These are phyloP conservation scores for Cephus sareptanus DNA, from an alignment of 2,888 invertebrate species.

Conservation along the genomic window DNA sequence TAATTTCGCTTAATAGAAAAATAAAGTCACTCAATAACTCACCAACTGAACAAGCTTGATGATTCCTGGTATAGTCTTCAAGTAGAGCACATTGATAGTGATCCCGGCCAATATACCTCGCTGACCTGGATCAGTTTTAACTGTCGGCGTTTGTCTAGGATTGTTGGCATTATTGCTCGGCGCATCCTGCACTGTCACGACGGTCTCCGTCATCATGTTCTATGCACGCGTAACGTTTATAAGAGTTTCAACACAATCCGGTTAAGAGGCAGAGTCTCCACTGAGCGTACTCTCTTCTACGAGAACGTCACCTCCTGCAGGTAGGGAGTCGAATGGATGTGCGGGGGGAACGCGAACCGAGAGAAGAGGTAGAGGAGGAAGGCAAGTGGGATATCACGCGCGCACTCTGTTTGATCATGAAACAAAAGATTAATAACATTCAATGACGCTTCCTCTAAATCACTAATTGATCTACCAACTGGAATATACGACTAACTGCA, in stretches of 20 bases:
- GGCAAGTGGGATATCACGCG: not conserved
- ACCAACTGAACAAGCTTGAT: constrained; percentile 86
- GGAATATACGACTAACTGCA: not conserved
- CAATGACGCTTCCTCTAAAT: not conserved
- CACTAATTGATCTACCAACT: not conserved
- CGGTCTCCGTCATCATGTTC: constrained; percentile 86
- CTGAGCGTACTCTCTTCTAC: not conserved
- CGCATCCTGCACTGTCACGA: constrained; percentile 81
- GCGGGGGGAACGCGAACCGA: not conserved
- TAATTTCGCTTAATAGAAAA: not conserved
- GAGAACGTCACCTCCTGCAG: not conserved
- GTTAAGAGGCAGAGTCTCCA: not conserved
- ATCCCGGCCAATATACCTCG: constrained; percentile 75
- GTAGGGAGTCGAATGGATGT: not conserved
- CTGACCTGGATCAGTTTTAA: constrained; percentile 68
- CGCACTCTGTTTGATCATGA: not conserved
- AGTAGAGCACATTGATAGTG: constrained; percentile 82
- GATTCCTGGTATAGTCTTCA: constrained; percentile 83
- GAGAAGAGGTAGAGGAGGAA: not conserved
- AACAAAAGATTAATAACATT: not conserved
- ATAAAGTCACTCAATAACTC: constrained; percentile 63
- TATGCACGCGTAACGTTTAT: not conserved
- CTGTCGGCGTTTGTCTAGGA: constrained; percentile 62
- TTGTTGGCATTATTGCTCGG: constrained; percentile 67
- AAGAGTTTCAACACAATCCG: not conserved